These are phyloP conservation scores for Conger conger DNA, from an alignment of 2,113 vertebrate genomes.

Conservation along the genomic window DNA sequence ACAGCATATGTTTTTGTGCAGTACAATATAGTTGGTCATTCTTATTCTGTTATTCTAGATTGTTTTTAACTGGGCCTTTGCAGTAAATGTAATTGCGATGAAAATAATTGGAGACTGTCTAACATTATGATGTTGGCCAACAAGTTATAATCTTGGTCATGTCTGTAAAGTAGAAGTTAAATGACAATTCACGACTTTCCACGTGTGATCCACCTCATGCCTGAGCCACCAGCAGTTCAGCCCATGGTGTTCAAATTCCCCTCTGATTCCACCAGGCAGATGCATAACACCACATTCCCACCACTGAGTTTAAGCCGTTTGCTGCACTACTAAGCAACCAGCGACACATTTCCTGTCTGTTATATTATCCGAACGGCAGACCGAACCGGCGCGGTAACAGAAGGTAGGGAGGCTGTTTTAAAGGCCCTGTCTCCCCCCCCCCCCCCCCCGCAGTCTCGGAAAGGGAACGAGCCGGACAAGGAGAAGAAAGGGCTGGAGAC, in stretches of 20 bases:
- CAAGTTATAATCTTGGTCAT: not conserved
- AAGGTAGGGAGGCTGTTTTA: not conserved
- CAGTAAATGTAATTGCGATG: not conserved
- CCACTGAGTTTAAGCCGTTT: not conserved
- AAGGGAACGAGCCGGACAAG: constrained; percentile 95
- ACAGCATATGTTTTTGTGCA: too few species aligned
- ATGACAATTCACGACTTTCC: too few species aligned
- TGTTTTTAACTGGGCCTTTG: not conserved
- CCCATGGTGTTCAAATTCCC: too few species aligned
- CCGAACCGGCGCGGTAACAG: not conserved
- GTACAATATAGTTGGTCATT: not conserved
- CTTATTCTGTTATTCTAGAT: not conserved
- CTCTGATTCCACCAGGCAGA: too few species aligned
- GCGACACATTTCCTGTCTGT: not conserved
- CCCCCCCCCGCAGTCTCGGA: constrained; percentile 86
- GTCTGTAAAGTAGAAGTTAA: too few species aligned
- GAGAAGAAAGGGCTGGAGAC: constrained; percentile 95
- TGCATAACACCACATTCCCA: not conserved
- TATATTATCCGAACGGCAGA: not conserved
- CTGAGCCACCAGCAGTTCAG: too few species aligned
- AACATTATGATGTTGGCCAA: not conserved
- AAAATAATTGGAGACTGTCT: not conserved
- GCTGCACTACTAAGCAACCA: not conserved
- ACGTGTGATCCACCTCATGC: too few species aligned
- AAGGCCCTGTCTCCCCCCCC: constrained; percentile 44